Base-by-base conservation (phyloP, 2,888 invertebrate genomes). In the Oeneis ivallda region DNA sequence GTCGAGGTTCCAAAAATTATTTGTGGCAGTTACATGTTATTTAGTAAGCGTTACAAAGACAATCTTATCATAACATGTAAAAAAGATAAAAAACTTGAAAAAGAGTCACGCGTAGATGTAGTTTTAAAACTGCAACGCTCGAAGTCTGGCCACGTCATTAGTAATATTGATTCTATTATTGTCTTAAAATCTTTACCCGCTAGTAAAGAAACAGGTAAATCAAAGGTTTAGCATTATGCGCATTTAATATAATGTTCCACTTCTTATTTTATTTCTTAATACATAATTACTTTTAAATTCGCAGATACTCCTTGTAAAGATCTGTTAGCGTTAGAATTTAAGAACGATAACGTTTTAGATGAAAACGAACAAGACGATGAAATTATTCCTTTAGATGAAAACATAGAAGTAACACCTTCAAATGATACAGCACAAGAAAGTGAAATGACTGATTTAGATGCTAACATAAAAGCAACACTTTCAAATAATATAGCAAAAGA, bases 1-100 rank as follows among this genome's bases (percentile, higher is more conserved):
- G 68, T 90, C 9, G 84, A 89, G 77, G 77, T 91, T 13, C 91
- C 91, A 0, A 87, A 86, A 72, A 59, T 85, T 45, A 78, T 91
- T 53, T 78, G 79, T 56, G 86, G 85, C 4, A 80, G 88, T 0
- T 87, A 80, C 49, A 82, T 75, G 65, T 69, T 89, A 45, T 80
- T 86, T 54, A 84, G 81, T 63, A 83, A 85, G 71, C 77, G 74
- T 26, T 79, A 76, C 64, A 76, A 77, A 9, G 83, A 86, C 50
- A 87, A 86, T 69, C 69, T 89, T 13, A 75, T 87, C 10, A 83
- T 88, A 47, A 81, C 81, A 64, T 87, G 86, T 64, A 82, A 84
- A 67, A 83, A 75, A 68, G 76, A 78, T 2, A 70, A 72, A 13
- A 67, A 74, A 32, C 61, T 70, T 13, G 68, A 71, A 19, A 65